phyloP scores from a whole-genome alignment of 2,888 invertebrate genomes.

The Apotomis turbidana region DNA sequence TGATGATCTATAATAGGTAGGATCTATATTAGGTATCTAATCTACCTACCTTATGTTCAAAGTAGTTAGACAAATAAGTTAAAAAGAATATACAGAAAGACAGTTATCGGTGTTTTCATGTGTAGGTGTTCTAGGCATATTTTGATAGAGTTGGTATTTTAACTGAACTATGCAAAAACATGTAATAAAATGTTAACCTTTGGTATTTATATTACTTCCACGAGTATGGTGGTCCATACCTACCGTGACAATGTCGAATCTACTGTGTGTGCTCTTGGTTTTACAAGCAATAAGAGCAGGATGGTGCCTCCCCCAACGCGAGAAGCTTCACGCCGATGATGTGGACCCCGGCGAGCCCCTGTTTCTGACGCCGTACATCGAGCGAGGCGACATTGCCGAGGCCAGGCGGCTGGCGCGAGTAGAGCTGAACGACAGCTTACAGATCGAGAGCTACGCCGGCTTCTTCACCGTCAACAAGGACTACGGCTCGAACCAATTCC shows the following conservation, averaged over 20 bases:
- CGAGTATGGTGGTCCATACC: not conserved
- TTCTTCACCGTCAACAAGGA: conserved; percentile 92
- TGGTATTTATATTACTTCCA: not conserved
- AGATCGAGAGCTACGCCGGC: conserved; percentile 88
- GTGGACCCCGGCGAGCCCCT: conserved; percentile 85
- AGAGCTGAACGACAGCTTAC: conserved; percentile 82
- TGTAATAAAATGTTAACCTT: not conserved
- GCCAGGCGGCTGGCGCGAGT: conserved; percentile 85
- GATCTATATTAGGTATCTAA: no score
- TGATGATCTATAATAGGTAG: no score
- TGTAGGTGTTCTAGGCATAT: no score
- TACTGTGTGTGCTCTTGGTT: not conserved
- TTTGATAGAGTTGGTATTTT: not conserved
- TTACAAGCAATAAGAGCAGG: not conserved
- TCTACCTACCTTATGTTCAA: no score
- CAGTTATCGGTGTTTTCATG: no score
- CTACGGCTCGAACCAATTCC: conserved; percentile 92
- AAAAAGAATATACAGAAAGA: no score
- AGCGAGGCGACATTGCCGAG: conserved; percentile 87
- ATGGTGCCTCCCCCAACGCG: not conserved
- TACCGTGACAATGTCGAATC: not conserved
- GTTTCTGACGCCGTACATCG: conserved; percentile 89
- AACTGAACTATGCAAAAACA: not conserved
- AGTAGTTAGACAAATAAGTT: no score
- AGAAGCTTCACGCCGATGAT: conserved; percentile 28